A percentile compares a stretch with the other conserved stretches of the same genome.
These are phyloP conservation scores for Caenorhabditis macrosperma DNA, from an alignment of 2,888 invertebrate species.

Conservation along the genomic window DNA sequence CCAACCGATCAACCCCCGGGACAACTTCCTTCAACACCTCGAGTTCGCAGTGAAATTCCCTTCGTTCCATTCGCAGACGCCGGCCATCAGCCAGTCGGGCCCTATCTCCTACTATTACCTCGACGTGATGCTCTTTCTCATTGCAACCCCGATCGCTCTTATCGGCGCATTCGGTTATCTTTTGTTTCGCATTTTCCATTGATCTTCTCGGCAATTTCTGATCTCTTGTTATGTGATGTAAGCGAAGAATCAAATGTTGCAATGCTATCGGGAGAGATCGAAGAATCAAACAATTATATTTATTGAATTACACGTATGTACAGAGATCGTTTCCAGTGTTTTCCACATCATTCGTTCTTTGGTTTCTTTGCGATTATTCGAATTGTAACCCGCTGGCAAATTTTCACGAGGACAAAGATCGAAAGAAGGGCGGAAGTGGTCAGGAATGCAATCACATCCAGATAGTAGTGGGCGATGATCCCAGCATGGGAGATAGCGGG, in stretches of 20 bases:
- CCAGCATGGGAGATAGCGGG: conserved; percentile 23
- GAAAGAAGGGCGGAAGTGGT: neutral
- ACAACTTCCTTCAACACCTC: conserved; percentile 34
- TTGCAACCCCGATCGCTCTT: neutral
- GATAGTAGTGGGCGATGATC: conserved; percentile 33
- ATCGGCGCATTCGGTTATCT: conserved; percentile 17
- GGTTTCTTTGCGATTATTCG: neutral
- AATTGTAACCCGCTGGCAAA: neutral
- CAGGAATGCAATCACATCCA: conserved; percentile 29
- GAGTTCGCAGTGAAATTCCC: conserved; percentile 47
- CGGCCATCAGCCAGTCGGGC: conserved; percentile 8
- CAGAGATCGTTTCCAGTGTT: conserved; percentile 3
- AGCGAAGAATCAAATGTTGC: neutral
- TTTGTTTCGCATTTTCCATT: conserved; percentile 18
- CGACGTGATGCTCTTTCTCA: conserved; percentile 33
- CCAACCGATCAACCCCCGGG: conserved; percentile 39
- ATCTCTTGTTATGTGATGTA: conserved; percentile 4
- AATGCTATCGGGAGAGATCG: neutral
- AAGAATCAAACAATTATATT: neutral
- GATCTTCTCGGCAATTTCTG: neutral
- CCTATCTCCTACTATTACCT: conserved; percentile 29
- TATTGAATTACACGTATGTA: conserved; percentile 2
- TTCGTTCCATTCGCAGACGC: conserved; percentile 4
- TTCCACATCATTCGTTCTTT: conserved; percentile 1
- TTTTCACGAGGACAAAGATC: neutral